These are phyloP conservation scores for Porites rus DNA, from an alignment of 92 coral and sea anemone genomes.

Conservation along the genomic window DNA sequence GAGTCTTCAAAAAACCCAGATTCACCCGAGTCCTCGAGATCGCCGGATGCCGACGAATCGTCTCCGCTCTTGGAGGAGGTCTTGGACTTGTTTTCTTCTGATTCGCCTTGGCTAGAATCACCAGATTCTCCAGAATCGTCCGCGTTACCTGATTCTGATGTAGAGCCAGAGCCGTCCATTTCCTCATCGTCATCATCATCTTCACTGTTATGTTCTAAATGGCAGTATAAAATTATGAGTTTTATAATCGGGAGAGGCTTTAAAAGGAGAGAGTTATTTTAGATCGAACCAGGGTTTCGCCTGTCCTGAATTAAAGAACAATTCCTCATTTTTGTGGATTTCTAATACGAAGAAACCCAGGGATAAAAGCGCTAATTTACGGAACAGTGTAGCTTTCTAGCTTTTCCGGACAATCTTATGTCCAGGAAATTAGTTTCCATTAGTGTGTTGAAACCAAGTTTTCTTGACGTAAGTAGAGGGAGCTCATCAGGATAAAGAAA, in stretches of 20 bases:
- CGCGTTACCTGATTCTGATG: conserved; percentile 80
- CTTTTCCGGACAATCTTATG: too few species aligned
- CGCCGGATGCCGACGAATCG: conserved; percentile 1
- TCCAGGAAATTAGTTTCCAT: too few species aligned
- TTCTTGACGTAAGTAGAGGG: too few species aligned
- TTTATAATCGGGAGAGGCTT: not conserved
- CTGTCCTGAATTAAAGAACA: too few species aligned
- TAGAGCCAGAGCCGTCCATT: conserved; percentile 94
- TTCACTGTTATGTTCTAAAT: conserved; percentile 11
- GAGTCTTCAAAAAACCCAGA: conserved; percentile 44
- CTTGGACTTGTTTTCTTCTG: conserved; percentile 47
- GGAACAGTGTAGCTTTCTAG: too few species aligned
- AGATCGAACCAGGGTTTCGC: too few species aligned
- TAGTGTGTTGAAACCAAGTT: too few species aligned
- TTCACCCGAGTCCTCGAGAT: conserved; percentile 55
- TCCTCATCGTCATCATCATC: conserved; percentile 74
- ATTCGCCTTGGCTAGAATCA: conserved; percentile 78
- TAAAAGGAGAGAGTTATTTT: too few species aligned
- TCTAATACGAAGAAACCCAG: too few species aligned
- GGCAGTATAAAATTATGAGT: not conserved
- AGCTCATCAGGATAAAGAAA: too few species aligned
- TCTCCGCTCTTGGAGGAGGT: not conserved
- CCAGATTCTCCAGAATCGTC: conserved; percentile 70
- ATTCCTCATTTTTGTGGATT: too few species aligned
- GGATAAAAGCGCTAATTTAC: too few species aligned